Evolutionary conservation across 2,797 vertebrate genomes (phyloP).

Genomic region (Chelon labrosus): DNA sequence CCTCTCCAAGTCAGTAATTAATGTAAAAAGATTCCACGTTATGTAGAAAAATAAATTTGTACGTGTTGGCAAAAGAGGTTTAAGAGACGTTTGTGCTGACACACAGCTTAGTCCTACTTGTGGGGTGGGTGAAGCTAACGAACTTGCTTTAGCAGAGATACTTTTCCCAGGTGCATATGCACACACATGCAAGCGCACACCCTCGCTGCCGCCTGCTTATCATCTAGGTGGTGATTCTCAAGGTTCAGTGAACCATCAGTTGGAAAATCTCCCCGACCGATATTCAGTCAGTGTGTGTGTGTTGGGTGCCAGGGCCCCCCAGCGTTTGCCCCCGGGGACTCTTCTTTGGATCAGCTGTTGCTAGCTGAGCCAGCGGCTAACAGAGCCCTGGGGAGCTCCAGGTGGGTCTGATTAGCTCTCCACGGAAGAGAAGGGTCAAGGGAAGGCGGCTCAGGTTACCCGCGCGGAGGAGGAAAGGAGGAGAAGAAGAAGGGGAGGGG

Average conservation of each 20-base stretch:
- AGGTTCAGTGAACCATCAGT: conserved; percentile 69
- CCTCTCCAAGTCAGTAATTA: no score
- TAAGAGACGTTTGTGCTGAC: no score
- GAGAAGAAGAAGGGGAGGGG: conserved; percentile 42
- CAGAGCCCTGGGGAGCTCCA: conserved; percentile 76
- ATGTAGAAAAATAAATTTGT: no score
- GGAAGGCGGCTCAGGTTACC: conserved; percentile 77
- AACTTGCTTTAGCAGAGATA: background rate
- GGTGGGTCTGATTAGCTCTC: conserved; percentile 85
- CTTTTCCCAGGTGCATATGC: conserved; percentile 28
- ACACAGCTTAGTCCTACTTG: no score
- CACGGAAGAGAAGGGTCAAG: conserved; percentile 75
- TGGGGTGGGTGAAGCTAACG: background rate
- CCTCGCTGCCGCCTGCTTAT: conserved; percentile 21
- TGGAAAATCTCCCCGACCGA: conserved; percentile 60
- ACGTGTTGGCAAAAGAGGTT: no score
- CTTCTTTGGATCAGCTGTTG: conserved; percentile 76
- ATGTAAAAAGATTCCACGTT: no score
- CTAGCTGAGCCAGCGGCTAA: conserved; percentile 79
- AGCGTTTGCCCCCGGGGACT: conserved; percentile 63
- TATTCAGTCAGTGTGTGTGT: conserved; percentile 59
- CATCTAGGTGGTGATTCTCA: conserved; percentile 53
- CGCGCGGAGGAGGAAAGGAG: conserved; percentile 39
- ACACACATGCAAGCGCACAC: background rate
- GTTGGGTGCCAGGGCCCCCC: conserved; percentile 63